Evolutionary conservation across 2,113 vertebrate species (phyloP).

Genomic region (Actinemys pallida): DNA sequence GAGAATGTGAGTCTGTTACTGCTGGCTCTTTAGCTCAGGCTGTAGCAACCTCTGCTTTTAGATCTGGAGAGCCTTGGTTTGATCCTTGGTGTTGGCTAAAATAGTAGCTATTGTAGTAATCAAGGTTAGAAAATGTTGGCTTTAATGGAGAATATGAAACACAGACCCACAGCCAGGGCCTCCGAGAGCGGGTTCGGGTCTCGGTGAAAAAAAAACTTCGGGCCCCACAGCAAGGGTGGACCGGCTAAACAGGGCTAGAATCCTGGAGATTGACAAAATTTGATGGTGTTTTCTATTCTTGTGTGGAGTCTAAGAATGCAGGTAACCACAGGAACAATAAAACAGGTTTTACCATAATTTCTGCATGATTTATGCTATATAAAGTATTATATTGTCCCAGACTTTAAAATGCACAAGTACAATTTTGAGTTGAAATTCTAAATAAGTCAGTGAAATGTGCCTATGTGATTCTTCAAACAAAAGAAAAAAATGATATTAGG

Average conservation of each 20-base stretch:
- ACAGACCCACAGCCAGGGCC: not conserved
- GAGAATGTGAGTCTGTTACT: not conserved
- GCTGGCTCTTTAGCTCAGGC: not conserved
- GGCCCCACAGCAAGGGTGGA: too few relatives aligned
- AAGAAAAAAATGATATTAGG: constrained; percentile 33
- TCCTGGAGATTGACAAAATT: not conserved
- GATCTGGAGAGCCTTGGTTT: not conserved
- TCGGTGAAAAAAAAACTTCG: too few relatives aligned
- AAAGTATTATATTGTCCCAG: not conserved
- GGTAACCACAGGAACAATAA: not conserved
- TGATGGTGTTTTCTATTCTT: not conserved
- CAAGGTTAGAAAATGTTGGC: not conserved
- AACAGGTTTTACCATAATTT: not conserved
- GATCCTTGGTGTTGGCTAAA: not conserved
- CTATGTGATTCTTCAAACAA: constrained; percentile 34
- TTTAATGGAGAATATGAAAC: not conserved
- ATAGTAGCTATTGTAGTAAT: rapidly evolving
- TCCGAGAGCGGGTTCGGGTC: too few relatives aligned
- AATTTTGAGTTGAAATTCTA: not conserved
- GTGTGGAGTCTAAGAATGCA: not conserved
- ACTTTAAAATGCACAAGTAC: not conserved
- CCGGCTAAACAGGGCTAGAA: not conserved
- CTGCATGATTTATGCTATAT: not conserved
- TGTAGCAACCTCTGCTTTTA: not conserved
- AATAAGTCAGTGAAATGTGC: not conserved